Conservation (phyloP, 2,888 invertebrate species). For the Dione vanillae region DNA sequence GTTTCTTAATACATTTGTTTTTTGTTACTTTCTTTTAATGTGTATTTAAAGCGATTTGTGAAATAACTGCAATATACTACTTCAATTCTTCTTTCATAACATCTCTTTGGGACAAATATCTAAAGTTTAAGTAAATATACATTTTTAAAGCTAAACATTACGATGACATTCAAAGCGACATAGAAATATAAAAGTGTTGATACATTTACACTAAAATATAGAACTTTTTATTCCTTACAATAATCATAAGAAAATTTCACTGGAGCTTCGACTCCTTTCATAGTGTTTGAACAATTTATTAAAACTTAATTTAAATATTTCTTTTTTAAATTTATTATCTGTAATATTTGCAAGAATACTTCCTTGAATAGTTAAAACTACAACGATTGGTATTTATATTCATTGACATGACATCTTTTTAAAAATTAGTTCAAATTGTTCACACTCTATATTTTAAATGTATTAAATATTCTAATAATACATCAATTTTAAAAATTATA, state of each 20-base stretch:
- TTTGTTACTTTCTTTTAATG: not conserved
- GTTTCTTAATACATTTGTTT: not conserved
- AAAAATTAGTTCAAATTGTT: constrained; percentile 45
- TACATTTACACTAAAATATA: constrained; percentile 76
- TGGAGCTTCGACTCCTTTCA: constrained; percentile 54
- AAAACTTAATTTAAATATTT: not conserved
- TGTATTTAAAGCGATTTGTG: not conserved
- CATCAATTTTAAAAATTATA: constrained; percentile 49
- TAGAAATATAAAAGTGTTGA: constrained; percentile 70
- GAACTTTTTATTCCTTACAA: constrained; percentile 69
- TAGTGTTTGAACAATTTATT: constrained; percentile 55
- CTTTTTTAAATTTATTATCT: not conserved
- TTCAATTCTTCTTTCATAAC: constrained; percentile 21
- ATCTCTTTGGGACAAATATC: constrained; percentile 35
- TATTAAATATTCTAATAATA: constrained; percentile 52
- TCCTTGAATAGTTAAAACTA: not conserved
- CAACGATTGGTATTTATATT: not conserved
- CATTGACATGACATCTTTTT: not conserved
- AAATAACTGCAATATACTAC: not conserved
- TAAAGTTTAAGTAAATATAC: constrained; percentile 40
- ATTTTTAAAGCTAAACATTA: constrained; percentile 55
- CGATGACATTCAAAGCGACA: constrained; percentile 79
- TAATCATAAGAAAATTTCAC: constrained; percentile 82
- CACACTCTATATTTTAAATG: constrained; percentile 48
- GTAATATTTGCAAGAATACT: not conserved